A percentile compares a stretch with the other conserved stretches of the same genome.
Conservation (phyloP, 2,113 vertebrate species). For the Dromaius novaehollandiae region DNA sequence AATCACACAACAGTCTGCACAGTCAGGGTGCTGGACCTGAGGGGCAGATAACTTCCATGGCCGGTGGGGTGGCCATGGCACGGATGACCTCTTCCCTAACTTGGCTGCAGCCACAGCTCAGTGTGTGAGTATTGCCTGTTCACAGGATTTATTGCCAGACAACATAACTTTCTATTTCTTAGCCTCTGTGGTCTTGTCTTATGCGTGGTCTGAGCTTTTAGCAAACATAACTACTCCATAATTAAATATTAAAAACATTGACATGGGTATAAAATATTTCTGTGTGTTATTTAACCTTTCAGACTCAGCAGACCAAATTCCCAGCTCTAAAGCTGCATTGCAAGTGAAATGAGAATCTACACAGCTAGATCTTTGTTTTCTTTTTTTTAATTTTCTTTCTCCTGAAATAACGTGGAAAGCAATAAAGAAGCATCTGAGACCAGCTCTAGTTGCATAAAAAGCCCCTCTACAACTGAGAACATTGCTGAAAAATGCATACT, state of each 20-base stretch:
- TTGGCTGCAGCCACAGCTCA: not conserved
- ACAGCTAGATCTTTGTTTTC: not conserved
- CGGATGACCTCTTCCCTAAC: not conserved
- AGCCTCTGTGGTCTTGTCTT: not conserved
- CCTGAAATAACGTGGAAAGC: slow-evolving; percentile 39
- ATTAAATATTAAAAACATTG: not conserved
- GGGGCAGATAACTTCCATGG: not conserved
- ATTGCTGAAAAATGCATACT: slow-evolving; percentile 3
- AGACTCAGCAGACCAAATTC: slow-evolving; percentile 1
- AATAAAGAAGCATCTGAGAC: slow-evolving; percentile 33
- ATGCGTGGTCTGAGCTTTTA: not conserved
- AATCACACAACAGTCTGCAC: too few relatives aligned
- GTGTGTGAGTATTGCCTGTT: not conserved
- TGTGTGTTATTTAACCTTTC: slow-evolving; percentile 50
- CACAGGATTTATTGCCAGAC: not conserved
- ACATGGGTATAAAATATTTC: not conserved
- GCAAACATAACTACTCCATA: not conserved
- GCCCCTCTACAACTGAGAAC: not conserved
- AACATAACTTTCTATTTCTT: not conserved
- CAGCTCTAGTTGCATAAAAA: slow-evolving; percentile 16
- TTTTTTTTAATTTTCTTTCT: slow-evolving; percentile 28
- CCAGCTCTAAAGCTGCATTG: not conserved
- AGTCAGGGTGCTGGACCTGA: rapidly evolving
- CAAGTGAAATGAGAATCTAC: not conserved
- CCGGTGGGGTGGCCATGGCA: not conserved